These are phyloP conservation scores for Nymphicus hollandicus DNA, from an alignment of 2,113 vertebrate genomes.

Conservation along the genomic window DNA sequence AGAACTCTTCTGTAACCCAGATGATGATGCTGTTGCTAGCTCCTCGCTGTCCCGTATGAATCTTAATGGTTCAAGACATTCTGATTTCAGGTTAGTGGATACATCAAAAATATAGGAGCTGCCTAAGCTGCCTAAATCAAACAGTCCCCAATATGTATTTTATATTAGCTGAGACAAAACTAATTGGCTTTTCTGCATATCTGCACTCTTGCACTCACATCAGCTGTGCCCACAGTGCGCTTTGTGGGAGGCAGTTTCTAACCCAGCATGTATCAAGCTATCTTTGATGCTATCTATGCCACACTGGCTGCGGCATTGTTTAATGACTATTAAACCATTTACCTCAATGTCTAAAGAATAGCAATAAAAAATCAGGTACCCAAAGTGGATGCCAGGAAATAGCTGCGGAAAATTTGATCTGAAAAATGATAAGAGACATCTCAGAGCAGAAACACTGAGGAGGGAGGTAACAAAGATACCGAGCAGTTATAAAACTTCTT, in stretches of 20 bases:
- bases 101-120: neutral
- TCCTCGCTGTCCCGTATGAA: neutral
- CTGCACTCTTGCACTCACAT: neutral
- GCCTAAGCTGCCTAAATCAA: neutral
- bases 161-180: slow-evolving; percentile 29
- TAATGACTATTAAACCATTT: neutral
- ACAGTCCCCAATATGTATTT: neutral
- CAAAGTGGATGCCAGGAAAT: neutral
- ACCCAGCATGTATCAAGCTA: neutral
- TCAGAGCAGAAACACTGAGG: neutral
- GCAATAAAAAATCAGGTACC: neutral
- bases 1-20: neutral
- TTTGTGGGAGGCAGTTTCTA: neutral
- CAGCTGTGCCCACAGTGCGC: neutral
- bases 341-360: neutral
- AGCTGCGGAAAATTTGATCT: neutral
- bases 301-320: neutral
- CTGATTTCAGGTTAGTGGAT: neutral
- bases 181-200: neutral
- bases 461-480: neutral
- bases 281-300: neutral
- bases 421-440: neutral
- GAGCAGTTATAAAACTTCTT: neutral
- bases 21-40: neutral
- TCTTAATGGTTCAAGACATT: neutral